These are phyloP conservation scores for Seriola dumerili DNA, from an alignment of 2,113 vertebrate genomes.

Conservation along the genomic window DNA sequence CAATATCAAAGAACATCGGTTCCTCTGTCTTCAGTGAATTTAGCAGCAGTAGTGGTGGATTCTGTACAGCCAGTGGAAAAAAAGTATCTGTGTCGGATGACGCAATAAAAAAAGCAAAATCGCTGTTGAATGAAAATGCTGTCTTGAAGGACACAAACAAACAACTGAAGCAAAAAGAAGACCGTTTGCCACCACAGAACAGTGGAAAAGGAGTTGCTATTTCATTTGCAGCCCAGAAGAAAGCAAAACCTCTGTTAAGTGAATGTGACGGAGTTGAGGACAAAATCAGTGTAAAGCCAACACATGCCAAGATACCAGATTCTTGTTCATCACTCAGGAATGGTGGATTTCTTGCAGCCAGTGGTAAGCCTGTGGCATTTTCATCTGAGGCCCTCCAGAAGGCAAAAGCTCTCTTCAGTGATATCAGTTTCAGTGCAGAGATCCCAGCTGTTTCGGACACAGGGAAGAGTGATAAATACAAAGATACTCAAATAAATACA, in stretches of 20 bases:
- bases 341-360: conserved; percentile 86
- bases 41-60: conserved; percentile 20
- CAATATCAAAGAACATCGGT: conserved; percentile 27
- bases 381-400: conserved; percentile 79
- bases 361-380: conserved; percentile 83
- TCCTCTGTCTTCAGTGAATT: not conserved
- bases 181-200: conserved; percentile 15
- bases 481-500: conserved; percentile 33
- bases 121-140: conserved; percentile 82
- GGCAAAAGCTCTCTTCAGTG: conserved; percentile 80
- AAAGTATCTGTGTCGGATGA: conserved; percentile 54
- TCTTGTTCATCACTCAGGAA: conserved; percentile 23
- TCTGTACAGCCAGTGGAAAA: conserved; percentile 74
- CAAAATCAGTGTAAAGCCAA: not conserved
- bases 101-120: conserved; percentile 63
- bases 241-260: conserved; percentile 80
- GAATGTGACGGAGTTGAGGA: conserved; percentile 72
- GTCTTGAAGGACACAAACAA: conserved; percentile 8
- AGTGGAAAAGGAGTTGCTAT: conserved; percentile 84
- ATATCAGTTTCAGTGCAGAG: conserved; percentile 64
- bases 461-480: conserved; percentile 54
- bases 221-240: conserved; percentile 83
- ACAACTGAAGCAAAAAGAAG: conserved; percentile 11
- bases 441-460: conserved; percentile 3
- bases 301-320: not conserved